phyloP scores from a whole-genome alignment of 1,140 invertebrate genomes.

The Cephus cinctus region DNA sequence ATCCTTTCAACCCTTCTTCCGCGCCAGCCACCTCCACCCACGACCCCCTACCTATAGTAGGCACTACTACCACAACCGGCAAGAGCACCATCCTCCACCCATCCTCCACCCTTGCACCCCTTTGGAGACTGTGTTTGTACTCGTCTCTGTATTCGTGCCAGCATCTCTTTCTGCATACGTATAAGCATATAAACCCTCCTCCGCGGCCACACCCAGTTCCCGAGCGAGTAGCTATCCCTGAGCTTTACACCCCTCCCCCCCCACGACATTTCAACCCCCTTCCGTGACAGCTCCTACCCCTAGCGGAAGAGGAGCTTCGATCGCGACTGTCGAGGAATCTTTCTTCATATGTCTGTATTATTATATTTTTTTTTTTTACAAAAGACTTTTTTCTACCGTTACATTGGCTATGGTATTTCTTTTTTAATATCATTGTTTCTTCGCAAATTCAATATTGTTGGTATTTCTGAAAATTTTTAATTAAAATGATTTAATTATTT shows the following conservation, averaged over 20 bases:
- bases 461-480: too few species aligned
- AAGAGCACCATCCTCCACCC: not conserved
- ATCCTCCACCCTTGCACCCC: conserved; percentile 35
- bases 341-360: too few species aligned
- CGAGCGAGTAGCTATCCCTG: not conserved
- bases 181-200: conserved; percentile 31
- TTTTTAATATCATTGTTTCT: too few species aligned
- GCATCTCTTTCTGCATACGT: conserved; percentile 27
- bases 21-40: conserved; percentile 16
- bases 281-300: too few species aligned
- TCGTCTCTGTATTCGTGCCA: conserved; percentile 21
- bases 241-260: not conserved
- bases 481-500: too few species aligned
- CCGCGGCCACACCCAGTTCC: conserved; percentile 28
- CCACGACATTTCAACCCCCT: not conserved
- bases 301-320: too few species aligned
- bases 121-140: not conserved
- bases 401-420: too few species aligned
- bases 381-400: too few species aligned
- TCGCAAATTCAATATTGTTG: too few species aligned
- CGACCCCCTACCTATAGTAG: too few species aligned
- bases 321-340: too few species aligned
- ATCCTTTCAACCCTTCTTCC: conserved; percentile 53
- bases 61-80: not conserved
- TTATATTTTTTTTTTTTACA: too few species aligned